Conservation (phyloP, 2,888 invertebrate species). For the Dione juno region DNA sequence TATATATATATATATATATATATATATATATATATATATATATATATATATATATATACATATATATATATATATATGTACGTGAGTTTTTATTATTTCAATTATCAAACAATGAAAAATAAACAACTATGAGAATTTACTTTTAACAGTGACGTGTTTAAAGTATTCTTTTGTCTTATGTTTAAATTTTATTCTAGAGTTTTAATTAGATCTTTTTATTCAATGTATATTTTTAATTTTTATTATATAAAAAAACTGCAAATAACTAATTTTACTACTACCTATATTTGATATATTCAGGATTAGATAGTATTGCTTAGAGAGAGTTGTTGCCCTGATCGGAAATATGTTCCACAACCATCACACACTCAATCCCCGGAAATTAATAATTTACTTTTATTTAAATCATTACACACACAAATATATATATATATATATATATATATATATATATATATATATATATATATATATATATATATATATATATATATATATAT, state of each 20-base stretch:
- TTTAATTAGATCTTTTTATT: background rate
- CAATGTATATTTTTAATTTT: background rate
- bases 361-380: too few species aligned
- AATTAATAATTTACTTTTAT: too few species aligned
- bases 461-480: too few species aligned
- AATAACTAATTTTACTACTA: background rate
- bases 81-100: background rate
- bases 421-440: too few species aligned
- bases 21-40: too few species aligned
- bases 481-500: too few species aligned
- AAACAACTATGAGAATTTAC: background rate
- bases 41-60: background rate
- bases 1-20: too few species aligned
- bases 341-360: background rate
- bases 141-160: background rate
- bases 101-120: slow-evolving; percentile 2
- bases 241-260: background rate
- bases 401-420: too few species aligned
- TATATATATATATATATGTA: background rate
- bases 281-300: background rate
- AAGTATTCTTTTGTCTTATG: background rate
- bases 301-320: background rate
- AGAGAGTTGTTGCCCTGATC: background rate
- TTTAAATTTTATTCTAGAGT: background rate
- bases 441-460: too few species aligned